Conservation (phyloP, 2,113 vertebrate species). For the Bos javanicus region DNA sequence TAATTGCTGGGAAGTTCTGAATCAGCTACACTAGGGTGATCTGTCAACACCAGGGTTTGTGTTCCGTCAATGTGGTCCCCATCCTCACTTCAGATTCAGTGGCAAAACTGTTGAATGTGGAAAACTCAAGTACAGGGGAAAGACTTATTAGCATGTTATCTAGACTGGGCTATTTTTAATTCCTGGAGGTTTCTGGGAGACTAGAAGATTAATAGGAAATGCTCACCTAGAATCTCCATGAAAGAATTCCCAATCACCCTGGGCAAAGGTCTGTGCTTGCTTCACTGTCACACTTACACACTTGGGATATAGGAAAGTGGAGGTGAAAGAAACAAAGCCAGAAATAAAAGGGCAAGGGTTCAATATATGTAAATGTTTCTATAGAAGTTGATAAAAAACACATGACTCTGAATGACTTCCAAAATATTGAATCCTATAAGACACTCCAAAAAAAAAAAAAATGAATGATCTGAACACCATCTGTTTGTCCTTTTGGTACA, state of each 20-base stretch:
- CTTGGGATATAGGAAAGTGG: not conserved
- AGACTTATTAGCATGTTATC: not conserved
- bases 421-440: constrained; percentile 65
- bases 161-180: not conserved
- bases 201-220: constrained; percentile 31
- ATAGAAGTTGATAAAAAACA: constrained; percentile 67
- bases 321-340: constrained; percentile 11
- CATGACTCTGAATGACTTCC: constrained; percentile 69
- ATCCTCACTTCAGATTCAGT: not conserved
- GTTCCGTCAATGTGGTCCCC: not conserved
- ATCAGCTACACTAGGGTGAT: not conserved
- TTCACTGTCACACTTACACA: not conserved
- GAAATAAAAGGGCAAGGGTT: constrained; percentile 21
- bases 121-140: not conserved
- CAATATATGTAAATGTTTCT: constrained; percentile 66
- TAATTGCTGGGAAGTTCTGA: not conserved
- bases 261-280: not conserved
- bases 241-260: not conserved
- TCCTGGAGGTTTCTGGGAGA: not conserved
- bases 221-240: not conserved
- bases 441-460: constrained; percentile 57
- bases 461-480: constrained; percentile 76
- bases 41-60: not conserved
- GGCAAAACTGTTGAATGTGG: not conserved
- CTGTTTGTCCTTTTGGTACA: constrained; percentile 82